Conservation (phyloP, 2,113 vertebrate species). For the Varanus komodoensis region DNA sequence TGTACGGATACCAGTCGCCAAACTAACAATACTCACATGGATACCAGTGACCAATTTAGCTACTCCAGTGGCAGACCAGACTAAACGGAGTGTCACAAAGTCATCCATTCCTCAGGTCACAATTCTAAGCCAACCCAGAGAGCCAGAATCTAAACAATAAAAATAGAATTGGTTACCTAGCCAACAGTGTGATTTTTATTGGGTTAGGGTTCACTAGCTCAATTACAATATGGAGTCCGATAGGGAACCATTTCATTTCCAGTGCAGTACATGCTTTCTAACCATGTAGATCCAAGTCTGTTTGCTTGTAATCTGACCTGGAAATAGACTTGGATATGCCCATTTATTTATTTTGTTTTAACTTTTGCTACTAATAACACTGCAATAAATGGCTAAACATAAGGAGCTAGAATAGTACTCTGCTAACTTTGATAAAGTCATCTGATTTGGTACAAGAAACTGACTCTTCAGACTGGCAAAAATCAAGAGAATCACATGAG, state of each 20-base stretch:
- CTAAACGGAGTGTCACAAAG: not conserved
- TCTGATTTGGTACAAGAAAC: conserved; percentile 7
- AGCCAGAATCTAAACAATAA: not conserved
- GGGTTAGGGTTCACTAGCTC: too few relatives aligned
- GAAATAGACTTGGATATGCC: not conserved
- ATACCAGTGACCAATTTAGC: too few relatives aligned
- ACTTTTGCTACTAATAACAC: not conserved
- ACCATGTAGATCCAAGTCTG: not conserved
- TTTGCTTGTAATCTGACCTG: not conserved
- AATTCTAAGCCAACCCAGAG: not conserved
- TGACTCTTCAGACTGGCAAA: not conserved
- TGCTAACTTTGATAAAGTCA: conserved; percentile 36
- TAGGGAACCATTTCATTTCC: not conserved
- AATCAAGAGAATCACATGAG: conserved; percentile 29
- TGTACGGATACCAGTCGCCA: not conserved
- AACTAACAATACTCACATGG: not conserved
- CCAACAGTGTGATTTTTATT: not conserved
- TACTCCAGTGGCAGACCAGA: too few relatives aligned
- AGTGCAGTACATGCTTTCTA: not conserved
- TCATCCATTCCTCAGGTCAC: not conserved
- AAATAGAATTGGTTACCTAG: not conserved
- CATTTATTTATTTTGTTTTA: not conserved
- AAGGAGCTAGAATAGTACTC: conserved; percentile 1
- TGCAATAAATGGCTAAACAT: conserved; percentile 11
- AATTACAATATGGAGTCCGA: not conserved